Conservation (phyloP, 1,140 invertebrate genomes). For the Drosophila navojoa region DNA sequence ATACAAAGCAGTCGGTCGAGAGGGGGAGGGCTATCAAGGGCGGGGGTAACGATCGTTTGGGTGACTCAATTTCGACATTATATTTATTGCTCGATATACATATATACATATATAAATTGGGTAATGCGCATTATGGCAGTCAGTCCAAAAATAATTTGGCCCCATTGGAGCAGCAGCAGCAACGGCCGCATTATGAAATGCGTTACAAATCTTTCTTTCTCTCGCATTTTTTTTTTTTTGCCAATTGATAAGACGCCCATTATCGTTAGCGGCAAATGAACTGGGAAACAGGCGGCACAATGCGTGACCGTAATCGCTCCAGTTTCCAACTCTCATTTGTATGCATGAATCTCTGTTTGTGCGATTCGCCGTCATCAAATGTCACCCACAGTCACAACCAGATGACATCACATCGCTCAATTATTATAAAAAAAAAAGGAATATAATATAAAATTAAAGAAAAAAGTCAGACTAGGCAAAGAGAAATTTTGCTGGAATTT, state of each 20-base stretch:
- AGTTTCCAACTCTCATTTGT: constrained; percentile 2
- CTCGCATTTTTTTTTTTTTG: constrained; percentile 6
- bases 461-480: not conserved
- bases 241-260: constrained; percentile 27
- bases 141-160: constrained; percentile 16
- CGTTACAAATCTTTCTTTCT: constrained; percentile 62
- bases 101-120: constrained; percentile 31
- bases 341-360: constrained; percentile 20
- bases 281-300: constrained; percentile 17
- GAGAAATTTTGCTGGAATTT: constrained; percentile 32
- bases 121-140: constrained; percentile 21
- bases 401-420: constrained; percentile 43
- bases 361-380: constrained; percentile 21
- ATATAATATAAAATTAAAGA: no score
- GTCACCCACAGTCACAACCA: constrained; percentile 13
- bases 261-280: constrained; percentile 17
- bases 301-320: constrained; percentile 18
- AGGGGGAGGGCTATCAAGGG: not conserved
- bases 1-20: constrained; percentile 54
- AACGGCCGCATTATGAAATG: constrained; percentile 53
- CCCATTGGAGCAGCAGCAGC: constrained; percentile 24
- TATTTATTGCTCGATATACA: constrained; percentile 26
- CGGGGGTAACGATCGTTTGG: constrained; percentile 3
- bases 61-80: constrained; percentile 60
- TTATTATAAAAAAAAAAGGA: not conserved